A percentile compares a stretch with the other conserved stretches of the same genome.
phyloP scores from a whole-genome alignment of 2,888 invertebrate species.

The Dolichomitus sp. region DNA sequence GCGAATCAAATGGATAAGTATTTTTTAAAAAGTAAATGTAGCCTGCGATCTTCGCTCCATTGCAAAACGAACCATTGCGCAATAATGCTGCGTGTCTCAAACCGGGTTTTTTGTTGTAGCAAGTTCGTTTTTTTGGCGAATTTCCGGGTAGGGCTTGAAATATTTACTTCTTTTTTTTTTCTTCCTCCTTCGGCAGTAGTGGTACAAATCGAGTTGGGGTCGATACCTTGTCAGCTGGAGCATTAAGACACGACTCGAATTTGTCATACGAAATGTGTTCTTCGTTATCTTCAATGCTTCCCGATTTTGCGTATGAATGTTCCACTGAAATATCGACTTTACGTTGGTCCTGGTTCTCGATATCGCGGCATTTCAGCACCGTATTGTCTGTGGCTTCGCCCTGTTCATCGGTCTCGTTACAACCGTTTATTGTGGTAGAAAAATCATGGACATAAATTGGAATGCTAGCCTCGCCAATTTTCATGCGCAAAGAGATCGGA shows the following conservation, averaged over 20 bases:
- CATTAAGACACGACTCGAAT: conserved; percentile 2
- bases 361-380: too few relatives aligned
- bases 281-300: too few relatives aligned
- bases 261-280: not conserved
- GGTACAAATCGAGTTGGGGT: not conserved
- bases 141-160: conserved; percentile 3
- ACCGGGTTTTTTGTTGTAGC: not conserved
- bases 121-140: not conserved
- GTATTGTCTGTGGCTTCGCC: too few relatives aligned
- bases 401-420: too few relatives aligned
- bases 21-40: not conserved
- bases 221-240: not conserved
- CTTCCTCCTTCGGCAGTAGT: not conserved
- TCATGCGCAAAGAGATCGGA: too few relatives aligned
- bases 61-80: not conserved
- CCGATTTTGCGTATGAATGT: not conserved
- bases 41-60: not conserved
- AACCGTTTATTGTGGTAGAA: too few relatives aligned
- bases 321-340: not conserved
- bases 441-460: too few relatives aligned
- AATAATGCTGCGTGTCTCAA: not conserved
- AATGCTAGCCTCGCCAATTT: too few relatives aligned
- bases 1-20: not conserved
- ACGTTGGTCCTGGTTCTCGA: too few relatives aligned
- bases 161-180: conserved; percentile 7